phyloP scores from a whole-genome alignment of 64 coral and sea anemone genomes.

The Astreopora myriophthalma region DNA sequence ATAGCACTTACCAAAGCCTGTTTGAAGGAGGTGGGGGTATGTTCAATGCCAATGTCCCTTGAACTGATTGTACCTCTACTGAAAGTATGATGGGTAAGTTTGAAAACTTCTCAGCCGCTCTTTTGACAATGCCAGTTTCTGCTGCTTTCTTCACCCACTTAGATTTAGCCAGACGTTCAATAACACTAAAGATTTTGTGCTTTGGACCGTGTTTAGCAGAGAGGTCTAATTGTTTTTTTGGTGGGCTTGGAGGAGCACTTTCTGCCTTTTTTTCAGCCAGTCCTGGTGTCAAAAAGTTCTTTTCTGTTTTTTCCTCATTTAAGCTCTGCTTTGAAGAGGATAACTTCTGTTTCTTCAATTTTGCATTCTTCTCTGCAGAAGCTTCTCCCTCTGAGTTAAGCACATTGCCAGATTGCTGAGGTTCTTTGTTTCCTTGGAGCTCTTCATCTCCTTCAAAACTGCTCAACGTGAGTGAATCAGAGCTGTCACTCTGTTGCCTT shows the following conservation, averaged over 20 bases:
- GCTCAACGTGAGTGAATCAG: slow-evolving; percentile 10
- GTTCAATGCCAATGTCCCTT: slow-evolving; percentile 91
- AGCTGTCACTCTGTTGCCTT: slow-evolving; percentile 27
- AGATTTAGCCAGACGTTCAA: slow-evolving; percentile 94
- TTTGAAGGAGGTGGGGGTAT: slow-evolving; percentile 97
- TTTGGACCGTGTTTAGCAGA: slow-evolving; percentile 60
- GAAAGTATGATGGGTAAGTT: slow-evolving; percentile 93
- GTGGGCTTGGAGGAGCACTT: not conserved
- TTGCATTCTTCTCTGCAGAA: not conserved
- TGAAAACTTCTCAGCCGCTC: slow-evolving; percentile 95
- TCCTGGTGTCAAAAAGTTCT: not conserved
- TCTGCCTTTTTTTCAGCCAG: not conserved
- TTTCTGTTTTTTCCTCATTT: slow-evolving; percentile 48
- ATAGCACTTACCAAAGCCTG: slow-evolving; percentile 84
- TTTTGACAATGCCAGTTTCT: slow-evolving; percentile 93
- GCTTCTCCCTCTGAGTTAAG: not conserved
- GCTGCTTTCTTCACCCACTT: slow-evolving; percentile 99
- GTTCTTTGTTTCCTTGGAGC: not conserved
- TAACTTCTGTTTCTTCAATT: not conserved
- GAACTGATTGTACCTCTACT: slow-evolving; percentile 84
- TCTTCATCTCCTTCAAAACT: slow-evolving; percentile 34
- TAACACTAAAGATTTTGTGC: slow-evolving; percentile 85
- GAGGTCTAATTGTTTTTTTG: not conserved
- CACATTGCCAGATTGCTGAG: not conserved
- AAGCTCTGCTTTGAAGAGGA: slow-evolving; percentile 61